A percentile compares a stretch with the other conserved stretches of the same genome.
Conservation (phyloP, 2,797 vertebrate genomes). For the Rachycentron canadum region DNA sequence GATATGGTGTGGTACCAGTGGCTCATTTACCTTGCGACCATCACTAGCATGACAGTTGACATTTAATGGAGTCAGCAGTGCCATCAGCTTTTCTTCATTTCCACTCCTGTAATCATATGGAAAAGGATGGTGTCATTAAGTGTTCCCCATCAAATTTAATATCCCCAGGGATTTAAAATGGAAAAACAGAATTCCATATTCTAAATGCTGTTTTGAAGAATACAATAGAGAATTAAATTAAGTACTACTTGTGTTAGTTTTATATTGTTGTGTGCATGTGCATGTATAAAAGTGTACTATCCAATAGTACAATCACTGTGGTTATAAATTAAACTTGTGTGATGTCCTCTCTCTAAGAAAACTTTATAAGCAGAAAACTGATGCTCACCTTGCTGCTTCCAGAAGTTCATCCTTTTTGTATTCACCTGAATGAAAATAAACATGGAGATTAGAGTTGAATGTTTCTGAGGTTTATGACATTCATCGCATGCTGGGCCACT, state of each 20-base stretch:
- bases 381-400: conserved; percentile 97
- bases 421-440: conserved; percentile 94
- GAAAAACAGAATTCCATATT: neutral
- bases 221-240: neutral
- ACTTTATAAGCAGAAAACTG: neutral
- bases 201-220: neutral
- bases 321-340: neutral
- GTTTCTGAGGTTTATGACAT: neutral
- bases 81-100: conserved; percentile 99
- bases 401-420: conserved; percentile 99
- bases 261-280: neutral
- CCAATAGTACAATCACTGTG: neutral
- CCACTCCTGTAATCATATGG: conserved; percentile 88
- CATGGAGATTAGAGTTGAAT: conserved; percentile 76
- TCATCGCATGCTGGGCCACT: neutral
- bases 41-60: conserved; percentile 99
- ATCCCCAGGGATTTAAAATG: neutral
- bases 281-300: neutral
- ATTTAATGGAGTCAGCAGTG: conserved; percentile 96
- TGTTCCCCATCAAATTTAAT: neutral
- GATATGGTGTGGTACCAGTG: neutral
- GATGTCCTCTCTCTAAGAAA: too few species aligned
- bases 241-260: neutral
- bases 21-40: conserved; percentile 93
- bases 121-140: conserved; percentile 11